These are phyloP conservation scores for Brachypteracias leptosomus DNA, from an alignment of 2,113 vertebrate species.

Conservation along the genomic window DNA sequence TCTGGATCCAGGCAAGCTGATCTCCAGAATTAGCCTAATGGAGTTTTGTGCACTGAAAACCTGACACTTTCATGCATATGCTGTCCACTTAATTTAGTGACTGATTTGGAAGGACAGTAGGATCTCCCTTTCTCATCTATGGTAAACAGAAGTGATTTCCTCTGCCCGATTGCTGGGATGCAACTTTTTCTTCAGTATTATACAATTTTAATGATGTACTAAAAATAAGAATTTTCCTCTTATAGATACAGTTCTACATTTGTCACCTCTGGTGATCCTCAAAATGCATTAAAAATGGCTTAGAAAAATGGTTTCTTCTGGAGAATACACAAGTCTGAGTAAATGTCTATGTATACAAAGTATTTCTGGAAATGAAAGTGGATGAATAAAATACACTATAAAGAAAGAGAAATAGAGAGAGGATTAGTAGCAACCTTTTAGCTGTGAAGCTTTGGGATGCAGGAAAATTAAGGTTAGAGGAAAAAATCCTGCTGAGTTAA, in stretches of 20 bases:
- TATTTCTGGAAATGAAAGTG: conserved; percentile 69
- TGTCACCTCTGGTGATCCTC: conserved; percentile 36
- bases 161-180: neutral
- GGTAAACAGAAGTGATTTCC: neutral
- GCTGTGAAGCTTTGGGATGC: conserved; percentile 61
- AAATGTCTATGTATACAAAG: conserved; percentile 69
- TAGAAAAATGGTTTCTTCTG: conserved; percentile 58
- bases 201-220: neutral
- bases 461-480: conserved; percentile 62
- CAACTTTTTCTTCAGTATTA: neutral
- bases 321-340: conserved; percentile 63
- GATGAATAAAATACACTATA: conserved; percentile 67
- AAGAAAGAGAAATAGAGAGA: conserved; percentile 64
- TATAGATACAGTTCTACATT: neutral
- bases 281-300: conserved; percentile 70
- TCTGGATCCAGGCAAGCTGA: neutral
- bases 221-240: neutral
- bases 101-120: neutral
- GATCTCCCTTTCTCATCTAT: neutral
- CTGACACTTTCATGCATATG: neutral
- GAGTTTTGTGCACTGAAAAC: neutral
- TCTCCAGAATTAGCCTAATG: conserved; percentile 8
- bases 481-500: conserved; percentile 63
- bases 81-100: neutral
- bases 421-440: conserved; percentile 73